phyloP scores from a whole-genome alignment of 2,888 invertebrate genomes.

The Dasypolia templi region DNA sequence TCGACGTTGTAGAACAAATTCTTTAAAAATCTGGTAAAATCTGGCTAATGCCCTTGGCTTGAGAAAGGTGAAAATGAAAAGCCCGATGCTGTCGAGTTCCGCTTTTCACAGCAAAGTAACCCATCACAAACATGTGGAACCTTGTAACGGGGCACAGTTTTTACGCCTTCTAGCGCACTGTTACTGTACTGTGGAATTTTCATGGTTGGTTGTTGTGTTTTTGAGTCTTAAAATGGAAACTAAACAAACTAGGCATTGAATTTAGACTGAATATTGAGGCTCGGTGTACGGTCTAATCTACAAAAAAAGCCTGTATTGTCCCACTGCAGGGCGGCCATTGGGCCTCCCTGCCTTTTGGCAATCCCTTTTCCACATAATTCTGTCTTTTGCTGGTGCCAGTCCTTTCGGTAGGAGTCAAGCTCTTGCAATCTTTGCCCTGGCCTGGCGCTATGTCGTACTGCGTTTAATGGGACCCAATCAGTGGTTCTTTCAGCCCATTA shows the following conservation, averaged over 20 bases:
- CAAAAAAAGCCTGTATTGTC: too few species aligned
- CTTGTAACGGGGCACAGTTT: conserved; percentile 3
- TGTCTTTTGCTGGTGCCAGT: too few species aligned
- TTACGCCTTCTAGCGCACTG: not conserved
- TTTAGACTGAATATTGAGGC: not conserved
- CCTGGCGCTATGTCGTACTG: too few species aligned
- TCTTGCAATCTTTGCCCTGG: too few species aligned
- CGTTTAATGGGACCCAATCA: too few species aligned
- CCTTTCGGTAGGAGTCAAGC: too few species aligned
- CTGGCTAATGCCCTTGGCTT: too few species aligned
- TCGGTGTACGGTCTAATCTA: too few species aligned
- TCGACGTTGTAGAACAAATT: not conserved
- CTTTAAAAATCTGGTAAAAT: not conserved
- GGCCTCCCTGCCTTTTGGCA: too few species aligned
- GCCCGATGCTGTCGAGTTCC: conserved; percentile 1
- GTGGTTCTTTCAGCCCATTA: too few species aligned
- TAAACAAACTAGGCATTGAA: not conserved
- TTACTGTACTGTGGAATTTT: not conserved
- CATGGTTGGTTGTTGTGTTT: not conserved
- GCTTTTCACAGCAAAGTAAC: conserved; percentile 27
- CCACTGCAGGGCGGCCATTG: too few species aligned
- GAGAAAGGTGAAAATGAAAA: conserved; percentile 3
- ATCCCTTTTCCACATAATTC: too few species aligned
- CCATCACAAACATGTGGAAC: conserved; percentile 19
- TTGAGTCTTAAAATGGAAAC: not conserved